Evolutionary conservation across 2,797 vertebrate genomes (phyloP), one percentile per base, ranked within the genome.

Genomic region (Pangasius macronema): DNA sequence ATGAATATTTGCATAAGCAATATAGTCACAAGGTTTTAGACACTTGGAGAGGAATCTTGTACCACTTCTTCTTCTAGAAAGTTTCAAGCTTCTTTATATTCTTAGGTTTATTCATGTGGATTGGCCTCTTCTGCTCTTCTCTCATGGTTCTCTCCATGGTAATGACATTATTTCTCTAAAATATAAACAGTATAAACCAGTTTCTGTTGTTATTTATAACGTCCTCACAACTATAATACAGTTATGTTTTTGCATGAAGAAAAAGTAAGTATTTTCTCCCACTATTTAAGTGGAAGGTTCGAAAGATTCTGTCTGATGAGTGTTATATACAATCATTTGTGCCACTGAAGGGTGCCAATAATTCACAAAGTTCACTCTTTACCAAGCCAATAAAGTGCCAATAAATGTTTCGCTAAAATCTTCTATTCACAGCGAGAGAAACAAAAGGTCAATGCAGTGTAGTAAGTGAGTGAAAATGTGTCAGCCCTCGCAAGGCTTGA

Each of bases 401-500:
- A 63, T 36, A 57, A 85, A 61, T 51, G 10, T 39, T 80, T 39
- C 33, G 16, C 33, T 39, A 59, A 80, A 36, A 39, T 18, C n/a
- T 77, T 46, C 6, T 65, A 49, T 84, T 80, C 27, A 11, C 36
- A 70, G 42, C 3, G 0, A 51, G n/a, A 22, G 27, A 73, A 84
- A 36, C 22, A 49, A 49, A 88, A 85, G 83, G 76, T 73, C 65
- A 88, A 70, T 39, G 65, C 67, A 51, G 16, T 79, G 70, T 65
- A 65, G 42, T 82, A 53, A 67, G 42, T 51, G 18, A 51, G 46
- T 82, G 68, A 46, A 85, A 91, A 89, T 92, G 91, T 79, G 63
- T 80, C 53, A 75, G 79, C 79, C 55, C 93, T 88, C 93, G 90
- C 92, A 92, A 93, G 94, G 94, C 94, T 94, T 59, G 46, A 93